These are phyloP conservation scores for Fistularia commersonii DNA, from an alignment of 2,797 vertebrate species.

Conservation along the genomic window DNA sequence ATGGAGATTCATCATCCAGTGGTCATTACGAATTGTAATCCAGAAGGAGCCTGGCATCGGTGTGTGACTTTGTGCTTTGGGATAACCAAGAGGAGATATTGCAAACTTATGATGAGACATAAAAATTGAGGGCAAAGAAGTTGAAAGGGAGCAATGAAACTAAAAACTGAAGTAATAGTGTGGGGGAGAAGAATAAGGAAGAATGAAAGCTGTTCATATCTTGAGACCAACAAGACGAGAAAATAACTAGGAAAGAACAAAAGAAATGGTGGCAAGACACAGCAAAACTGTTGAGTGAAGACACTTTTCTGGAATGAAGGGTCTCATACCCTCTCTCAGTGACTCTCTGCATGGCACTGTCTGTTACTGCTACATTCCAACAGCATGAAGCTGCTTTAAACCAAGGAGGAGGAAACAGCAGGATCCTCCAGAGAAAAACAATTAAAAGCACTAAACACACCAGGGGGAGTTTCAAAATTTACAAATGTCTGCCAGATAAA, in stretches of 20 bases:
- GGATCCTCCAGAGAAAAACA: constrained; percentile 30
- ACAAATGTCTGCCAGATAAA: constrained; percentile 19
- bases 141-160: no score
- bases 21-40: no score
- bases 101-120: no score
- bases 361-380: constrained; percentile 73
- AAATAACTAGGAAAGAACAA: not conserved
- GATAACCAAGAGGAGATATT: no score
- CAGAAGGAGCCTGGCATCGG: no score
- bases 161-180: no score
- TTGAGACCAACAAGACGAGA: no score
- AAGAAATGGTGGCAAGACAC: not conserved
- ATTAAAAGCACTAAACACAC: constrained; percentile 3
- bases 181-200: no score
- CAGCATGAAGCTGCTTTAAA: constrained; percentile 54
- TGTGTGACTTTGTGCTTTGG: no score
- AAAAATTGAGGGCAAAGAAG: no score
- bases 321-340: constrained; percentile 18
- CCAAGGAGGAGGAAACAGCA: constrained; percentile 49
- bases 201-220: no score
- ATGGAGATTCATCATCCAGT: no score
- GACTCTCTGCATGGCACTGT: constrained; percentile 66
- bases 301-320: constrained; percentile 35
- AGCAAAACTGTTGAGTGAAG: not conserved
- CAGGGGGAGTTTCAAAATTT: constrained; percentile 18